Evolutionary conservation across 2,113 vertebrate genomes (phyloP).

Genomic region (Chamaea fasciata): DNA sequence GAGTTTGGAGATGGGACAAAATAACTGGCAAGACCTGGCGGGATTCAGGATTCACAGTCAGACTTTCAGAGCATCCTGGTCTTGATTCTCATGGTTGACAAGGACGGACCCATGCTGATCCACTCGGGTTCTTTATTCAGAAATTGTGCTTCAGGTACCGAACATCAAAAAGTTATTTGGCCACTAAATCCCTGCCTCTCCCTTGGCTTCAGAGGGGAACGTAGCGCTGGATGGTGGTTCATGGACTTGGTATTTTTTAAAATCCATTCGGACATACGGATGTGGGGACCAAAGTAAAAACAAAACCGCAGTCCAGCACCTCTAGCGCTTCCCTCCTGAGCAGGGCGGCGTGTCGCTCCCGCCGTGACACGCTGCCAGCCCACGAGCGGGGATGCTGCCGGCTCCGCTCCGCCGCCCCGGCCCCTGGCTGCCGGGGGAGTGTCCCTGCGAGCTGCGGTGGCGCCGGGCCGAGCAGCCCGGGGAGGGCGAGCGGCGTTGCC

Average conservation of each 20-base stretch:
- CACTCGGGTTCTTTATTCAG: not conserved
- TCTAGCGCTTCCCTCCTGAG: not conserved
- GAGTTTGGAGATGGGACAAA: not conserved
- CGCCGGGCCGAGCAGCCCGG: not conserved
- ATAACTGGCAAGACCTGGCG: not conserved
- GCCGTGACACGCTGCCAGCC: not conserved
- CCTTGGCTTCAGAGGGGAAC: not conserved
- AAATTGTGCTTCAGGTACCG: not conserved
- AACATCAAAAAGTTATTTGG: not conserved
- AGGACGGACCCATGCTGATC: not conserved
- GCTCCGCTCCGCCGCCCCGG: not conserved
- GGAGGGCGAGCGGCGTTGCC: not conserved
- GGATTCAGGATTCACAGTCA: not conserved
- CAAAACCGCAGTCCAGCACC: not conserved
- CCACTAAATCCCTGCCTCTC: not conserved
- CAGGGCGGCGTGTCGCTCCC: not conserved
- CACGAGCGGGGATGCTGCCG: too few relatives aligned
- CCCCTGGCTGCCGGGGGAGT: not conserved
- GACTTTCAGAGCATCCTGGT: not conserved
- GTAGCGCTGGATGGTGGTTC: accelerated
- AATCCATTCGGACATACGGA: not conserved
- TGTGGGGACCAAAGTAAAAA: accelerated
- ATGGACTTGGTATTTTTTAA: accelerated
- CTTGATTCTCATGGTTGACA: not conserved
- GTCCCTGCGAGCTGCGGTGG: not conserved